Conservation (phyloP, 1,140 invertebrate species). For the Meloidogyne hapla region DNA sequence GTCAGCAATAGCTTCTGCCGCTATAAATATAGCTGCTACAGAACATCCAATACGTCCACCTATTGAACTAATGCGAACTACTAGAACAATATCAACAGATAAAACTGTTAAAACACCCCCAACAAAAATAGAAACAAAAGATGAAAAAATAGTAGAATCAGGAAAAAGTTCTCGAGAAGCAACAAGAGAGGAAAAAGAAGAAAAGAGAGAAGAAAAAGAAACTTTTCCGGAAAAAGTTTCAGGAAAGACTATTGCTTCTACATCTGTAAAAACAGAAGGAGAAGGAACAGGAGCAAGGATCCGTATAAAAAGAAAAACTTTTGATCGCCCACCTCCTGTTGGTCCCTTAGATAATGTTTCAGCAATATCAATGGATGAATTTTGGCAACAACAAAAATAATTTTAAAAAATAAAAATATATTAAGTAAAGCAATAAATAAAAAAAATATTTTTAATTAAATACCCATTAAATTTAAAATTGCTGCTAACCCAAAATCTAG, state of each 20-base stretch:
- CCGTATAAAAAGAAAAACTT: constrained; percentile 7
- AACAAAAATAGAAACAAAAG: background rate
- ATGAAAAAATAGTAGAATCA: background rate
- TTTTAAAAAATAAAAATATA: background rate
- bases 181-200: background rate
- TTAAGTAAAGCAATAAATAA: constrained; percentile 10
- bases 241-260: constrained; percentile 1
- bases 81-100: background rate
- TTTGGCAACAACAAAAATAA: constrained; percentile 18
- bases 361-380: constrained; percentile 25
- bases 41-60: background rate
- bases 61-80: background rate
- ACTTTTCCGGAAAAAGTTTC: constrained; percentile 10
- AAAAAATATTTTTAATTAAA: background rate
- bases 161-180: background rate
- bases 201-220: background rate
- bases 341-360: constrained; percentile 22
- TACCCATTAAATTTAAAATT: background rate
- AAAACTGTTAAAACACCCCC: background rate
- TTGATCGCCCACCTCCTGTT: constrained; percentile 12
- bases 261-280: background rate
- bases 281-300: background rate
- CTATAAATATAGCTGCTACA: background rate
- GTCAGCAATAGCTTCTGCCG: background rate
- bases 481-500: background rate